Base-by-base conservation (phyloP, 2,888 invertebrate species). In the Clanis bilineata region DNA sequence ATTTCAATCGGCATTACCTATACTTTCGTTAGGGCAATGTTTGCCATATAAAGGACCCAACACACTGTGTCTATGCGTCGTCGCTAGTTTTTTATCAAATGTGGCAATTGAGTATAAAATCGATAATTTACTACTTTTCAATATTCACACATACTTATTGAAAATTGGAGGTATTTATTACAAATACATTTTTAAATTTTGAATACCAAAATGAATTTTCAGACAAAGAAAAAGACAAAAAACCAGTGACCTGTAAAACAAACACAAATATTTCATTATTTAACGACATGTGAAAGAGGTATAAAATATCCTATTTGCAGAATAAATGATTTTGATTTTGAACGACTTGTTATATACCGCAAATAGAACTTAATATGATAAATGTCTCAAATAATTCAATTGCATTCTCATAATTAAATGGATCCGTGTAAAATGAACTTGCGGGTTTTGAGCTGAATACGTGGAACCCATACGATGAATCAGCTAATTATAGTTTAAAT, bases 1-100 rank as follows among this genome's bases (percentile, higher is more conserved):
- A 89, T 89, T 85, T 90, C 90, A 89, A 91, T 90, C 83, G 86
- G 75, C 80, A 80, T 81, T 82, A 83, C 82, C 83, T 83, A 82
- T 82, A 82, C 74, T 81, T 80, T 74, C 66, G 74, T 77, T 79
- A 69, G 65, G 68, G 62, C 64, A 63, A 67, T 67, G 62, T 63
- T 57, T 59, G 63, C 64, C 43, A 59, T 59, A 55, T 60, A 59
- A 59, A 25, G 56, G 12, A 28, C 22, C 59, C 55, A 36, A 3
- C 45, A 38, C 56, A 59, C 59, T 56, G 38, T 38, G 15, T 0
- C 23, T 38, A 3, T 4, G 36, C 25, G 39, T 9, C 4, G 10
- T 15, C 38, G 15, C 7, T 7, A 36, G 36, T 36, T 36, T 36
- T 36, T 36, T 2, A 10, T 2, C 36, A 10, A 36, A n/a, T n/a